Base-by-base conservation (phyloP, 35 echinoderm and acorn worm genomes). In the Acanthaster planci region DNA sequence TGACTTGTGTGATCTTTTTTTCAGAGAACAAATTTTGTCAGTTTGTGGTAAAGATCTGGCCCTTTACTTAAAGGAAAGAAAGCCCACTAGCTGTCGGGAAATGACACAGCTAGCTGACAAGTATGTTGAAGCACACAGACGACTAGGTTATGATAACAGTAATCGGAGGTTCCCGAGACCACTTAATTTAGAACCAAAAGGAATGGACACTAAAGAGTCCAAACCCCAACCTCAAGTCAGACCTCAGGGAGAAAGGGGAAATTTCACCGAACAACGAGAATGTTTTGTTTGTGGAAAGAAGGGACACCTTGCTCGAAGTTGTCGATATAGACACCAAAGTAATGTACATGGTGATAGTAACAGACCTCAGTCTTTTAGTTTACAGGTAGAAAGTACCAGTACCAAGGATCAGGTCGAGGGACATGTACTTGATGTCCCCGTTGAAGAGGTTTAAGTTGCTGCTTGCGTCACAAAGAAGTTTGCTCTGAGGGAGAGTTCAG, bases 11-110 rank as follows among this genome's bases (percentile, higher is more conserved):
- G 83, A 94, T 32, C 38, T 94, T 8, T 29, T 90, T 0, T 44
- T 90, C 0, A 54, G 77, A 38, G 90, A 97, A 51, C 94, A 97
- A 27, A 92, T 97, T 79, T 39, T 81, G 14, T 35, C 31, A 21
- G 27, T 64, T 17, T 84, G 80, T 85, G 26, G 22, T 14, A 59
- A 44, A 7, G 93, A 95, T 0, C 82, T 95, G 29, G 37, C 81
- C 12, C 1, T 86, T 17, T 90, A 84, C 52, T 32, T 94, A 26
- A 94, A 82, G 37, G 92, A 94, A 91, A 31, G 80, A 14, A 53
- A 88, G 22, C 85, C 79, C 2, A 57, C 30, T 39, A 86, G 55
- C 37, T 18, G 86, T 22, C 16, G 15, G 15, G 89, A 87, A 8
- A 80, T 91, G 81, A 50, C 79, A 18, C 42, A 77, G 77, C 17